Evolutionary conservation across 2,113 vertebrate genomes (phyloP).

Genomic region (Oryzias curvinotus): DNA sequence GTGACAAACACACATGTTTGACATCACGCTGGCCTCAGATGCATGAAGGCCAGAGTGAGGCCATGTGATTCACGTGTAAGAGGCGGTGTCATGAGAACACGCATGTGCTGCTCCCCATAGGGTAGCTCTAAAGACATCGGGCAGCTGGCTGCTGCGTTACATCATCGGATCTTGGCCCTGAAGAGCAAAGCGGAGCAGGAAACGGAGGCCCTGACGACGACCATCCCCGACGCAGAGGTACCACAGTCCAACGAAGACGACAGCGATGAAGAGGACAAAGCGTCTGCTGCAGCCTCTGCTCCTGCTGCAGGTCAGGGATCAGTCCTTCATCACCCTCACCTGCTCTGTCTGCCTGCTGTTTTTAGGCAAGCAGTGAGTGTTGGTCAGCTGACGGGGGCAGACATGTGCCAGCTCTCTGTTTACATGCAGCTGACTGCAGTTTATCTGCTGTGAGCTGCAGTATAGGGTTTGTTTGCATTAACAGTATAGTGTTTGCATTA

Average conservation of each 20-base stretch:
- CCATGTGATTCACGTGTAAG: slow-evolving; percentile 11
- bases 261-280: slow-evolving; percentile 88
- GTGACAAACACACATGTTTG: slow-evolving; percentile 13
- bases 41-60: neutral
- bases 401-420: too few species aligned
- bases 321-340: neutral
- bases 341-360: neutral
- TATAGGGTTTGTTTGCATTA: too few species aligned
- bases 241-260: slow-evolving; percentile 91
- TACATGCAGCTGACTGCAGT: too few species aligned
- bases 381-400: too few species aligned
- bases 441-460: too few species aligned
- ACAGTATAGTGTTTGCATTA: too few species aligned
- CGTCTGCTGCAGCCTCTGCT: slow-evolving; percentile 71
- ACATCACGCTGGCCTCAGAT: neutral
- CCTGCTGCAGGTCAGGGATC: slow-evolving; percentile 76
- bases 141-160: slow-evolving; percentile 91
- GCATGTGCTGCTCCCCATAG: slow-evolving; percentile 59
- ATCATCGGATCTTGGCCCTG: slow-evolving; percentile 94
- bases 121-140: slow-evolving; percentile 97
- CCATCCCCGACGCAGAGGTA: slow-evolving; percentile 82
- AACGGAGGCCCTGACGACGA: slow-evolving; percentile 76
- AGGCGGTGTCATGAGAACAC: neutral
- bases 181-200: slow-evolving; percentile 91
- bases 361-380: neutral